Evolutionary conservation across 1,140 invertebrate genomes (phyloP), one percentile per base, ranked within the genome.

Genomic region (Hyles vespertilio): DNA sequence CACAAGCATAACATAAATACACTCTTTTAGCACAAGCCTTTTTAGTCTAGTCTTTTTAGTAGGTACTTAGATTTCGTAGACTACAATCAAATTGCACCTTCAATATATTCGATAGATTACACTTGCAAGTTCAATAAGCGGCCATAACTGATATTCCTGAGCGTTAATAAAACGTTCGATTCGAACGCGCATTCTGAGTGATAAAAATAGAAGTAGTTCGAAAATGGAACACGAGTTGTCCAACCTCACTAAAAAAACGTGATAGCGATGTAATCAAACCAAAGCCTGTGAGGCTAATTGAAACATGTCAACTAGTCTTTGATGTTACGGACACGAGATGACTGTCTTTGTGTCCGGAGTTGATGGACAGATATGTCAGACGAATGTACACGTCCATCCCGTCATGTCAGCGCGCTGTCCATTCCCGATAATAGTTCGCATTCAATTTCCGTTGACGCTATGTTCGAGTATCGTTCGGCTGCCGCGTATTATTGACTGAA

Each of bases 341-440:
- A 66, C 73, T 74, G 71, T 79, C 78, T 83, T 77, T 83, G 78
- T 79, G 32, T 56, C 45, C 55, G 46, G 34, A 56, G 33, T 47
- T 78, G 79, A 83, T 77, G 70, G 78, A 69, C 75, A 73, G 79
- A 84, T 81, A 72, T 56, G 75, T 83, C 80, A 78, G 66, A 67
- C 68, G 53, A 75, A 69, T 71, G 63, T 78, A 69, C 63, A 67
- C 60, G 72, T 73, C 70, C 74, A 72, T 75, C 72, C 47, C 69
- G 74, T 72, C 70, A 69, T 68, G 59, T 71, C 63, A 58, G 63
- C 56, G 34, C 22, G 53, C 58, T 63, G 70, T 70, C 69, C 62
- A 64, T 69, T 56, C 34, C 62, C 66, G 70, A 81, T 77, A 81
- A 70, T 82, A 78, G 71, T 81, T 77, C 78, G 70, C 59, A 75